phyloP scores from a whole-genome alignment of 2,113 vertebrate species.

The Climacteris rufus region DNA sequence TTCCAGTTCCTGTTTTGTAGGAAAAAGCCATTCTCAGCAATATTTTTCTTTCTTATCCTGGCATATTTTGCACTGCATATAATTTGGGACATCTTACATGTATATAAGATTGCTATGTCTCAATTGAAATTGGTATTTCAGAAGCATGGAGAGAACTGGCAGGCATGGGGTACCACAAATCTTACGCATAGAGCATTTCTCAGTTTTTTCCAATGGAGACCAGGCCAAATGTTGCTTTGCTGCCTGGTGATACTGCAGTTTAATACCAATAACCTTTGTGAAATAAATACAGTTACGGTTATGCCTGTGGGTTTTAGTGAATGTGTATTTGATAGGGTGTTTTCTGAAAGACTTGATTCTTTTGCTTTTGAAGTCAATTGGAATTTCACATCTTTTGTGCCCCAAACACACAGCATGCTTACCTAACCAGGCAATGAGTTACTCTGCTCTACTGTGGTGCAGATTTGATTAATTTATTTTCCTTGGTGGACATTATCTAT shows the following conservation, averaged over 20 bases:
- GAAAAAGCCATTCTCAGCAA: not conserved
- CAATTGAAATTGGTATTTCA: not conserved
- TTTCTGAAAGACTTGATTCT: not conserved
- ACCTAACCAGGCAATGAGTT: not conserved
- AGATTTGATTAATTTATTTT: not conserved
- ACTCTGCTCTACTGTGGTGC: not conserved
- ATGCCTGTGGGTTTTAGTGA: not conserved
- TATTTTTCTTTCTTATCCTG: not conserved
- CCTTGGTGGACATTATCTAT: not conserved
- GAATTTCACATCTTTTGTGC: not conserved
- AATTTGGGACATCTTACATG: not conserved
- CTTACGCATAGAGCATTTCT: not conserved
- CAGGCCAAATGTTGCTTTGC: not conserved
- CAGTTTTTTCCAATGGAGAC: not conserved
- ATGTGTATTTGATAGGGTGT: not conserved
- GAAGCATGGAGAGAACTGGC: constrained; percentile 12
- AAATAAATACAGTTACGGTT: not conserved
- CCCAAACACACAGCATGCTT: not conserved
- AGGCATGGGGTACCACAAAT: not conserved
- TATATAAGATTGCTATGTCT: not conserved
- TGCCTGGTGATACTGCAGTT: not conserved
- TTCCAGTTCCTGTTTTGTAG: not conserved
- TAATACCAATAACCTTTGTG: not conserved
- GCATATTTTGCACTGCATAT: not conserved
- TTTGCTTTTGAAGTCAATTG: not conserved